phyloP scores from a whole-genome alignment of 2,888 invertebrate genomes.

The Entomobrya proxima region DNA sequence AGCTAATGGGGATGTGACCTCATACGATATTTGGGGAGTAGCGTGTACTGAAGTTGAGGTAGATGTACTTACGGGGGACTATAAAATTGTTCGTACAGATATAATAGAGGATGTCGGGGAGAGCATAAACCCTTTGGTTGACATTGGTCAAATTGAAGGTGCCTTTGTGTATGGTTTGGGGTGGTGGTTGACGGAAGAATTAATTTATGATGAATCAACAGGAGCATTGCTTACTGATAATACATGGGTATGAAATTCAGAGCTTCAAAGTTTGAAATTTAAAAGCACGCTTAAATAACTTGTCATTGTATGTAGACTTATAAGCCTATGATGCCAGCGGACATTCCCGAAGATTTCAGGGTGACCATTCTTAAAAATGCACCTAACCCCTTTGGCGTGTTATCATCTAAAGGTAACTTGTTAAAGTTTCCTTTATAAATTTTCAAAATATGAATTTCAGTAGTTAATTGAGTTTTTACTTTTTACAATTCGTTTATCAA shows the following conservation, averaged over 20 bases:
- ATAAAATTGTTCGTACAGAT: slow-evolving; percentile 76
- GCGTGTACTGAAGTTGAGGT: slow-evolving; percentile 80
- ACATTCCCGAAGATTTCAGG: slow-evolving; percentile 76
- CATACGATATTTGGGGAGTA: slow-evolving; percentile 77
- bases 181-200: slow-evolving; percentile 77
- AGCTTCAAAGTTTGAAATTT: too few species aligned
- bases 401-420: slow-evolving; percentile 75
- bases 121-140: slow-evolving; percentile 76
- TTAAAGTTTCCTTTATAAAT: background rate
- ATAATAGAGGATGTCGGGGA: slow-evolving; percentile 75
- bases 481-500: slow-evolving; percentile 75
- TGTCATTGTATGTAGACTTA: slow-evolving; percentile 73
- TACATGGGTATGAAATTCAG: too few species aligned
- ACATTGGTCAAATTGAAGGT: slow-evolving; percentile 78
- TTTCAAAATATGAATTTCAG: slow-evolving; percentile 28
- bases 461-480: background rate
- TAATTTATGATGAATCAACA: slow-evolving; percentile 77
- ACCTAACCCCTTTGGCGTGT: slow-evolving; percentile 75
- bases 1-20: slow-evolving; percentile 74
- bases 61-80: slow-evolving; percentile 88
- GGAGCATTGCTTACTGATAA: slow-evolving; percentile 77
- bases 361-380: slow-evolving; percentile 73
- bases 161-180: slow-evolving; percentile 78
- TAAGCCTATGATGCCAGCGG: slow-evolving; percentile 75
- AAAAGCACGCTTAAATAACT: slow-evolving; percentile 3